Conservation (phyloP, 2,888 invertebrate genomes). For the Catocala fraxini region DNA sequence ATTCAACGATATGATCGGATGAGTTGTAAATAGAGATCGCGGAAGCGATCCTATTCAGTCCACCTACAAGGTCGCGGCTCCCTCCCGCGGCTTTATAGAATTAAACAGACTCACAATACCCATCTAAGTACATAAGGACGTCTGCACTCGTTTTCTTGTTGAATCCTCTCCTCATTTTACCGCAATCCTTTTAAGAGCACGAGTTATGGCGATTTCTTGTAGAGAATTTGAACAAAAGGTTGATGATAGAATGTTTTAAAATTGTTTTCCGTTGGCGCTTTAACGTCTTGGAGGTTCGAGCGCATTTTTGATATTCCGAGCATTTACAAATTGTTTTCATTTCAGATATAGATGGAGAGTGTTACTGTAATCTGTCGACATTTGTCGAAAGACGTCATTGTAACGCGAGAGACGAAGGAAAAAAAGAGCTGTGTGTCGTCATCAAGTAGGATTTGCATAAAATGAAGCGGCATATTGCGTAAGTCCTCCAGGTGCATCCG, state of each 20-base stretch:
- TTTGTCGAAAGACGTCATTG: constrained; percentile 5
- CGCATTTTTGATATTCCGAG: constrained; percentile 44
- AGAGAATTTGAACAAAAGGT: constrained; percentile 69
- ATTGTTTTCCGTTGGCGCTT: constrained; percentile 62
- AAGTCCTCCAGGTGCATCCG: constrained; percentile 72
- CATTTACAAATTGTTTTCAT: constrained; percentile 37
- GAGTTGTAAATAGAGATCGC: constrained; percentile 61
- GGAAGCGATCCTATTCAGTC: constrained; percentile 70
- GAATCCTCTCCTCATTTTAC: constrained; percentile 66
- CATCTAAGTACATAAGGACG: constrained; percentile 45
- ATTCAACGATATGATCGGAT: constrained; percentile 61
- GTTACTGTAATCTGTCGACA: constrained; percentile 9
- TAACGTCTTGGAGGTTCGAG: constrained; percentile 38
- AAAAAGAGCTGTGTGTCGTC: constrained; percentile 9
- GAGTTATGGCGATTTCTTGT: constrained; percentile 69
- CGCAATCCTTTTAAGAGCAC: constrained; percentile 75
- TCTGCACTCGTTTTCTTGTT: constrained; percentile 60
- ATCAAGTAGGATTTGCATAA: constrained; percentile 26
- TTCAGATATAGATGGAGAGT: constrained; percentile 21
- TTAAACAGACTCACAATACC: constrained; percentile 50
- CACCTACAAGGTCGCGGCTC: constrained; percentile 67
- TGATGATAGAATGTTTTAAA: constrained; percentile 70
- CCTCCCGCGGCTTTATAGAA: constrained; percentile 57
- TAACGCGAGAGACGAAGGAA: neutral
- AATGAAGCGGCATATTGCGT: constrained; percentile 54